Evolutionary conservation across 1,140 invertebrate genomes (phyloP).

Genomic region (Pseudomyrmex flavicornis): DNA sequence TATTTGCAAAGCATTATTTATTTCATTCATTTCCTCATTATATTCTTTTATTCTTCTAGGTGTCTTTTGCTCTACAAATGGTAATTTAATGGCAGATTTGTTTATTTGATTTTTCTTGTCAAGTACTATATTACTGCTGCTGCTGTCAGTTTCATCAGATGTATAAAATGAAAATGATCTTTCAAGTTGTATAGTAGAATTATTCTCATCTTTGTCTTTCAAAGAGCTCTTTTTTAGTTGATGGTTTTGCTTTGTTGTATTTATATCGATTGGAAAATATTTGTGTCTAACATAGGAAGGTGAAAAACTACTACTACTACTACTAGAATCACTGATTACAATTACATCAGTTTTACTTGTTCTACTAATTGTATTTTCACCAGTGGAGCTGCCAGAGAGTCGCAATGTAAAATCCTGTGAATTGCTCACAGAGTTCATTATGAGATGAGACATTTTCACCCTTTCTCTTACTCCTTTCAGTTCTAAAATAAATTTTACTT

Average conservation of each 20-base stretch:
- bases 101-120: no score
- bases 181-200: neutral
- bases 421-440: neutral
- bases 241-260: neutral
- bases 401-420: conserved; percentile 67
- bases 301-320: conserved; percentile 40
- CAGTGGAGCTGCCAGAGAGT: conserved; percentile 58
- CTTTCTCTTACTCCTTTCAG: neutral
- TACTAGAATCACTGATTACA: conserved; percentile 73
- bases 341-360: conserved; percentile 50
- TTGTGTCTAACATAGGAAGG: neutral
- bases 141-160: conserved; percentile 40
- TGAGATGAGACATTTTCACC: neutral
- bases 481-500: neutral
- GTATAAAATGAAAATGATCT: neutral
- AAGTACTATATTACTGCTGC: neutral
- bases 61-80: neutral
- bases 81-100: neutral
- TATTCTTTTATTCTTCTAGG: neutral
- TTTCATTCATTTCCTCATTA: neutral
- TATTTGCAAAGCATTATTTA: no score
- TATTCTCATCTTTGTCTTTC: neutral
- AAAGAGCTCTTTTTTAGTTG: no score
- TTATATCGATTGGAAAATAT: no score
- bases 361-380: conserved; percentile 50